Base-by-base conservation (phyloP, 2,113 vertebrate genomes). In the Ailurus styani region DNA sequence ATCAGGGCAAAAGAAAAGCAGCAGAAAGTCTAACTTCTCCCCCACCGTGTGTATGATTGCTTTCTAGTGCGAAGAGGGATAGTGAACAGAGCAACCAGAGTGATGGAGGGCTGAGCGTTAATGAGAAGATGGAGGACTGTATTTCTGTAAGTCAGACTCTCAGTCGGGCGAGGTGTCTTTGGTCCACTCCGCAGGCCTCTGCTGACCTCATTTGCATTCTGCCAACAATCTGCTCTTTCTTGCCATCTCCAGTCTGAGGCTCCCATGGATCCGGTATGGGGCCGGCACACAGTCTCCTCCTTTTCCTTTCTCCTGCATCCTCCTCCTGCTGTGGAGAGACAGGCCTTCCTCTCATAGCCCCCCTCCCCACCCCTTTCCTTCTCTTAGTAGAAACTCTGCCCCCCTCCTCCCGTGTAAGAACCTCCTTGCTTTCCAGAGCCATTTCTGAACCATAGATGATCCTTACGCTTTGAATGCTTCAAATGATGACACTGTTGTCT, bases 41-140 rank as follows among this genome's bases (percentile, higher is more conserved):
- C 86, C 54, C 37, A 84, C 91, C 47, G 96, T 66, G 78, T 73
- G 21, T 18, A 31, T 89, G 97, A 97, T 91, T 96, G 91, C 47
- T 97, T 90, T 96, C 57, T 23, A 62, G 91, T 25, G 78, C 9
- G 47, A 88, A 52, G 68, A 85, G 52, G 68, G 88, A 11, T 27
- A 55, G 13, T 37, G 47, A 54, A 82, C 45, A 18, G 57, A 60
- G 81, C 84, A 78, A 31, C 31, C 79, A 85, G 47, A 29, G 52
- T 50, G 27, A 60, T 37, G 47, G 15, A 54, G 34, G 25, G 64
- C 18, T 5, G 10, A 52, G 47, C 3, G 6, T 40, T 54, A 57
- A 55, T 1, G 12, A 79, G 45, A 77, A 91, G 79, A 64, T 25
- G 34, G 79, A 57, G 8, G 85, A 57, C 5, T 73, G 14, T 55